Evolutionary conservation across 53 echinoderm and acorn worm species (phyloP).

Genomic region (Actinopyga echinites): DNA sequence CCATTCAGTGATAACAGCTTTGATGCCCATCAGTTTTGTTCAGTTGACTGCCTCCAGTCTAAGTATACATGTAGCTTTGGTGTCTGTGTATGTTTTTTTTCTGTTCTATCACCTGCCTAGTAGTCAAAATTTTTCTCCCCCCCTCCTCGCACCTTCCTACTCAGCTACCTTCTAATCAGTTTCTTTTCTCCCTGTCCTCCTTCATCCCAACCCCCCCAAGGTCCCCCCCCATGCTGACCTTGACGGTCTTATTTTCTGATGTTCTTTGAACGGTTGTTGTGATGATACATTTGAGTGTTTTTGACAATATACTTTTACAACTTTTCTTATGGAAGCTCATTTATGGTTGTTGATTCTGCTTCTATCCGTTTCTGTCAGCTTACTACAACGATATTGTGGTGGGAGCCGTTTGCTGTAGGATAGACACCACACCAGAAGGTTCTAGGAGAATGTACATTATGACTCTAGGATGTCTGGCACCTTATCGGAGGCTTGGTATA

Average conservation of each 20-base stretch:
- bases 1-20: too few relatives aligned
- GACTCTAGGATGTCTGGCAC: slow-evolving; percentile 94
- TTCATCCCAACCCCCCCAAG: too few relatives aligned
- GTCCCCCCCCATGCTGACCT: too few relatives aligned
- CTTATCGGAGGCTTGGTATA: slow-evolving; percentile 94
- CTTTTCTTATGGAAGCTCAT: not conserved
- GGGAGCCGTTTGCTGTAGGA: slow-evolving; percentile 95
- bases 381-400: slow-evolving; percentile 99
- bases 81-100: too few relatives aligned
- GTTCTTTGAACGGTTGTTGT: not conserved
- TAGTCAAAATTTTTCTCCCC: too few relatives aligned
- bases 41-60: too few relatives aligned
- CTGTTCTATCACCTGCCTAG: too few relatives aligned
- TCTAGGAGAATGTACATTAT: slow-evolving; percentile 87
- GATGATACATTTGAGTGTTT: not conserved
- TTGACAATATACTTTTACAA: not conserved
- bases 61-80: too few relatives aligned
- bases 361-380: slow-evolving; percentile 43
- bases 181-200: too few relatives aligned
- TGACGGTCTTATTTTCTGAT: not conserved
- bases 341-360: not conserved
- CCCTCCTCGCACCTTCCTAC: too few relatives aligned
- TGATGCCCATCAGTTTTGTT: too few relatives aligned
- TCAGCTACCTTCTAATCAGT: too few relatives aligned
- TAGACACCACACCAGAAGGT: slow-evolving; percentile 91